Percentiles rank a stretch among this genome's conserved stretches.
phyloP scores from a whole-genome alignment of 2,888 invertebrate species.

The Cosmia pyralina region DNA sequence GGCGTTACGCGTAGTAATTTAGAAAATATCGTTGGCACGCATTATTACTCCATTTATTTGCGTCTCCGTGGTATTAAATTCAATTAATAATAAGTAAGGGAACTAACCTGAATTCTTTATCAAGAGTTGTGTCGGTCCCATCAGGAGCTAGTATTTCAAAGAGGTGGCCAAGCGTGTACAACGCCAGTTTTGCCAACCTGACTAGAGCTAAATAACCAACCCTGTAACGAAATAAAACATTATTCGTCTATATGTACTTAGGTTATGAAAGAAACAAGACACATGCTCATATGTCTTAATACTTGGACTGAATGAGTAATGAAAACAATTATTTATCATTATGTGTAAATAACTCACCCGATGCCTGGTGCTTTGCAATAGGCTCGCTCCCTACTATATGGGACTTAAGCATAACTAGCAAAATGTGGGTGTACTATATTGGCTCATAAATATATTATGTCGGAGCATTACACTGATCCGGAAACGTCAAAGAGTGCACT shows the following conservation, averaged over 20 bases:
- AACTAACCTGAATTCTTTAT: constrained; percentile 83
- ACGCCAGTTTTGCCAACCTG: constrained; percentile 96
- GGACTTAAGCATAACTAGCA: too few species aligned
- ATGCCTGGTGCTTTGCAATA: background rate
- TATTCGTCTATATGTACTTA: background rate
- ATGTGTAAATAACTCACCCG: background rate
- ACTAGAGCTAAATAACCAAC: constrained; percentile 97
- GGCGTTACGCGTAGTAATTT: too few species aligned
- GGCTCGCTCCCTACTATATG: background rate
- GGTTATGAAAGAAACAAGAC: background rate
- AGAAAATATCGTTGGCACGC: background rate
- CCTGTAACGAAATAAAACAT: constrained; percentile 83
- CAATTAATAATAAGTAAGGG: background rate
- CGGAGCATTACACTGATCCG: too few species aligned
- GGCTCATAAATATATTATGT: too few species aligned
- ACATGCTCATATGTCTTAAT: background rate
- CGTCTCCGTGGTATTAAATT: background rate
- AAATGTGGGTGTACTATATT: too few species aligned
- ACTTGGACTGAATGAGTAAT: background rate
- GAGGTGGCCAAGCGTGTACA: constrained; percentile 96
- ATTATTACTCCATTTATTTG: constrained; percentile 13
- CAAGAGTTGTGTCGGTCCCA: constrained; percentile 83
- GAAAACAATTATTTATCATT: background rate
- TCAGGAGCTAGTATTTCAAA: constrained; percentile 91
- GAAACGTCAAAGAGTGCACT: too few species aligned